phyloP scores from a whole-genome alignment of 2,888 invertebrate species.

The Zootermopsis nevadensis region DNA sequence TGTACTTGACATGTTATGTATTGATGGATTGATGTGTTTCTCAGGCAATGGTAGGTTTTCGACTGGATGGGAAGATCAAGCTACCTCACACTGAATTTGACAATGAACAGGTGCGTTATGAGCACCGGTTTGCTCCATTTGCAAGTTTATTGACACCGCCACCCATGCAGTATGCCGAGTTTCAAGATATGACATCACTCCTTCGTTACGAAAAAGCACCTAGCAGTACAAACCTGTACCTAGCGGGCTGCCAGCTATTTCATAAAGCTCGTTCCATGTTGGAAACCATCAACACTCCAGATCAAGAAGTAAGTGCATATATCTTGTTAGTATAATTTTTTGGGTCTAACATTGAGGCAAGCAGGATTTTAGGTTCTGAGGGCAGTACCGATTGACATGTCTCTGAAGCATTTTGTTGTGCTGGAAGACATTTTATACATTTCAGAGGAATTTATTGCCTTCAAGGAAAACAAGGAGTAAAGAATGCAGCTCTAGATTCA shows the following conservation, averaged over 20 bases:
- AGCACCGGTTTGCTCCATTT: conserved; percentile 93
- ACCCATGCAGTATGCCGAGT: conserved; percentile 90
- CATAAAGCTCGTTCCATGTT: conserved; percentile 88
- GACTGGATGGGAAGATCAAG: conserved; percentile 84
- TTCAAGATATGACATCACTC: conserved; percentile 84
- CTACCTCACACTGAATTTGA: conserved; percentile 91
- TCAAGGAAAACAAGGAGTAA: too few species aligned
- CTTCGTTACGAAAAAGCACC: conserved; percentile 61
- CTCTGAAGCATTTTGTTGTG: too few species aligned
- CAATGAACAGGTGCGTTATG: conserved; percentile 93
- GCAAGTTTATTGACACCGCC: conserved; percentile 88
- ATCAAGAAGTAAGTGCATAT: conserved; percentile 74
- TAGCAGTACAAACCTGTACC: conserved; percentile 68
- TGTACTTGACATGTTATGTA: too few species aligned
- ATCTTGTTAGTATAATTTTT: too few species aligned
- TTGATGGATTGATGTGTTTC: conserved; percentile 35
- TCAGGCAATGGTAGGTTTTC: conserved; percentile 90
- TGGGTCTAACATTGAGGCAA: too few species aligned
- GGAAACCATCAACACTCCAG: conserved; percentile 84
- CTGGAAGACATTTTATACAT: too few species aligned
- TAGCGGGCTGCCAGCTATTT: conserved; percentile 90
- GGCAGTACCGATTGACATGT: too few species aligned
- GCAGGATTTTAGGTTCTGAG: too few species aligned
- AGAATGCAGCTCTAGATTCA: too few species aligned
- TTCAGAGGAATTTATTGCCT: too few species aligned